These are phyloP conservation scores for Piezodorus guildinii DNA, from an alignment of 1,140 invertebrate genomes.

Conservation along the genomic window DNA sequence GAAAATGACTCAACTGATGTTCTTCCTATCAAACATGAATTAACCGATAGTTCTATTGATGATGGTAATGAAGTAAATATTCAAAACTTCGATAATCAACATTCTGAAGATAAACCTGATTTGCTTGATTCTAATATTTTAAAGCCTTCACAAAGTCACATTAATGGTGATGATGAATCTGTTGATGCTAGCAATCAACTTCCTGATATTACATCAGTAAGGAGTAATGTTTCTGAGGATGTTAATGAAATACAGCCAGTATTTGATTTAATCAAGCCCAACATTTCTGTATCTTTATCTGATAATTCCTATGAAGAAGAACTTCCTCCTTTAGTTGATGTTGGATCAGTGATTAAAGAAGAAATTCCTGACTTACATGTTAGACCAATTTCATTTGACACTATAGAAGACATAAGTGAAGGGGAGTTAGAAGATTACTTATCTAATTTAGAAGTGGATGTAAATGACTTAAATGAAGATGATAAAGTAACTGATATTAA, in stretches of 20 bases:
- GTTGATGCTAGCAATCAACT: conserved; percentile 17
- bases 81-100: not conserved
- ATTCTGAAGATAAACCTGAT: conserved; percentile 24
- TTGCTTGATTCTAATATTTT: conserved; percentile 24
- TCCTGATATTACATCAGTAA: conserved; percentile 25
- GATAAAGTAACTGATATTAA: not conserved
- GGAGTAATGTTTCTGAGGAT: not conserved
- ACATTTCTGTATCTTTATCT: not conserved
- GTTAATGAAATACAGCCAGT: not conserved
- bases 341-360: conserved; percentile 11
- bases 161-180: conserved; percentile 7
- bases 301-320: not conserved
- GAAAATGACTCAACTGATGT: not conserved
- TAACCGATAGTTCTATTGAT: not conserved
- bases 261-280: conserved; percentile 22
- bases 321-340: conserved; percentile 20
- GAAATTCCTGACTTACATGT: conserved; percentile 20
- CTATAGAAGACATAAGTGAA: conserved; percentile 40
- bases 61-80: not conserved
- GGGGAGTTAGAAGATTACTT: conserved; percentile 45
- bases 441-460: conserved; percentile 36
- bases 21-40: not conserved
- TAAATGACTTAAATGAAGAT: not conserved
- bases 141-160: conserved; percentile 4
- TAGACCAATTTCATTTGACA: conserved; percentile 32